Conservation (phyloP, 1,140 invertebrate species). For the Eumeta japonica region DNA sequence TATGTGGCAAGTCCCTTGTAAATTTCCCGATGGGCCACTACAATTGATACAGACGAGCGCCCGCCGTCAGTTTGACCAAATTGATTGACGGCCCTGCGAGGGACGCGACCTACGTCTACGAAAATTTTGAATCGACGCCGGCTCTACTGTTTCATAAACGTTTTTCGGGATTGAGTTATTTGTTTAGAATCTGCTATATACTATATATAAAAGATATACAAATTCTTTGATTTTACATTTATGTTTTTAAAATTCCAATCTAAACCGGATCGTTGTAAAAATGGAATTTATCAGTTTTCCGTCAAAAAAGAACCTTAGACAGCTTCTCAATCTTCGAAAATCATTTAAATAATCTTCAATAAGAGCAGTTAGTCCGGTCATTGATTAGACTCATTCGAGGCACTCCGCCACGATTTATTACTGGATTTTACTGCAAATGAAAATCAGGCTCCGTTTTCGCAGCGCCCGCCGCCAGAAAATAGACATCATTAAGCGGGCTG, state of each 20-base stretch:
- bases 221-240: too few relatives aligned
- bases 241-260: too few relatives aligned
- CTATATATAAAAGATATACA: too few relatives aligned
- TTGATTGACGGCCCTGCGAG: constrained; percentile 25
- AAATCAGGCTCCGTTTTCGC: constrained; percentile 19
- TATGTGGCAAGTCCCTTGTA: constrained; percentile 25
- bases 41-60: constrained; percentile 31
- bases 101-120: constrained; percentile 18
- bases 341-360: background rate
- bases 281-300: too few relatives aligned
- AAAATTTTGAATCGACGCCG: too few relatives aligned
- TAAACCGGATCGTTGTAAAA: too few relatives aligned
- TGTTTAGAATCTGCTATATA: too few relatives aligned
- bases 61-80: constrained; percentile 20
- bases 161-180: too few relatives aligned
- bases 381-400: constrained; percentile 15
- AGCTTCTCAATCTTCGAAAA: background rate
- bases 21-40: constrained; percentile 21
- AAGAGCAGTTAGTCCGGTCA: background rate
- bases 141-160: too few relatives aligned
- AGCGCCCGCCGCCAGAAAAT: constrained; percentile 34
- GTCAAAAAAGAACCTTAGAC: too few relatives aligned
- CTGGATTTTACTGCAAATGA: constrained; percentile 14
- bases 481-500: constrained; percentile 37
- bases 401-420: constrained; percentile 10